Percentiles rank a stretch among this genome's conserved stretches.
These are phyloP conservation scores for Coremacera marginata DNA, from an alignment of 2,888 invertebrate genomes.

Conservation along the genomic window DNA sequence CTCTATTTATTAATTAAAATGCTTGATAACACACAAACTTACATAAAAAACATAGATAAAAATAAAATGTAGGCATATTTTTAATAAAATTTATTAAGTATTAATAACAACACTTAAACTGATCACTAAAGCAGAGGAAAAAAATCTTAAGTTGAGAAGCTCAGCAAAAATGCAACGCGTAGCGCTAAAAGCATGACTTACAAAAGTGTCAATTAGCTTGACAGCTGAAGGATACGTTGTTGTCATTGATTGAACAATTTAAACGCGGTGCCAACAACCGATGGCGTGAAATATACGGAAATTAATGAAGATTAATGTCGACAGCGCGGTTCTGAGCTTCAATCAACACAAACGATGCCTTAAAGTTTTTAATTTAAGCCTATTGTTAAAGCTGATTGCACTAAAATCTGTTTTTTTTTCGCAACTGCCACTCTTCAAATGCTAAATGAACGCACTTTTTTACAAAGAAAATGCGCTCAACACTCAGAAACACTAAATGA, in stretches of 20 bases:
- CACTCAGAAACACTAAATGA: background rate
- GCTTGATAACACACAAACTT: background rate
- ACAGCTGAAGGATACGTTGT: slow-evolving; percentile 15
- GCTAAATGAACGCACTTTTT: no score
- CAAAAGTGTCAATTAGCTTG: slow-evolving; percentile 31
- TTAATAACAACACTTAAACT: slow-evolving; percentile 8
- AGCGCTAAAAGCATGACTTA: background rate
- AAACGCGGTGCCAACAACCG: background rate
- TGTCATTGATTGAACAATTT: background rate
- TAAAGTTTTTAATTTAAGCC: no score
- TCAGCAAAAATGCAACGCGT: background rate
- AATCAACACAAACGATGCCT: no score
- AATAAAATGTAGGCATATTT: background rate
- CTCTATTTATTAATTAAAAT: background rate
- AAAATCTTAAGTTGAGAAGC: background rate
- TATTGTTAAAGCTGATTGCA: no score
- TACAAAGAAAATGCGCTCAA: no score
- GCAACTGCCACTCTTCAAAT: no score
- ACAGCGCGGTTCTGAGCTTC: background rate
- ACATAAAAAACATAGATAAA: background rate
- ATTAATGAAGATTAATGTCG: slow-evolving; percentile 18
- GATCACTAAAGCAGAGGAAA: background rate
- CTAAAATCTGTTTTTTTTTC: no score
- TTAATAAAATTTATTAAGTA: background rate
- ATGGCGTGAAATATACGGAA: background rate